A percentile compares a stretch with the other conserved stretches of the same genome.
These are phyloP conservation scores for Priocnemis perturbator DNA, from an alignment of 2,888 invertebrate species.

Conservation along the genomic window DNA sequence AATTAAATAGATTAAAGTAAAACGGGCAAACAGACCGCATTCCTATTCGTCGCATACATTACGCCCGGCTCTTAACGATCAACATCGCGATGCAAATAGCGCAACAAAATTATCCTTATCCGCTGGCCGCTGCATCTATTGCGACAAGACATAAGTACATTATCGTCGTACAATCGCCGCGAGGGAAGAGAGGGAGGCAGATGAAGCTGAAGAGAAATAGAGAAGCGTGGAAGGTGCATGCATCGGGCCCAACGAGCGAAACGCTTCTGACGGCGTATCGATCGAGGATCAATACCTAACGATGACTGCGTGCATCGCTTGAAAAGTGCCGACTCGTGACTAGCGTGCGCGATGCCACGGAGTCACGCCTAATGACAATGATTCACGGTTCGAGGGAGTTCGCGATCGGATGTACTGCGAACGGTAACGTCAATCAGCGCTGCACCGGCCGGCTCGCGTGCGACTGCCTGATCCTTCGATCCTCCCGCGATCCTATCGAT, in stretches of 20 bases:
- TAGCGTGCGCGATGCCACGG: slow-evolving; percentile 23
- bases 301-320: slow-evolving; percentile 15
- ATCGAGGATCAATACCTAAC: slow-evolving; percentile 28
- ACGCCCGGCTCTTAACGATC: too few relatives aligned
- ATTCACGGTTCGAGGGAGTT: slow-evolving; percentile 32
- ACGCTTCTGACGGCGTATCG: slow-evolving; percentile 2
- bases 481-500: slow-evolving; percentile 23
- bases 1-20: too few relatives aligned
- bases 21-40: too few relatives aligned
- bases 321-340: slow-evolving; percentile 30
- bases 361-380: slow-evolving; percentile 41
- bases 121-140: neutral
- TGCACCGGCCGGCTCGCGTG: slow-evolving; percentile 22
- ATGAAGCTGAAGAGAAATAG: too few relatives aligned
- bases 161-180: too few relatives aligned
- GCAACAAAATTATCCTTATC: slow-evolving; percentile 4
- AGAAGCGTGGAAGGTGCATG: too few relatives aligned
- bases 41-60: too few relatives aligned
- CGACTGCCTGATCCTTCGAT: slow-evolving; percentile 24
- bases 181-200: too few relatives aligned
- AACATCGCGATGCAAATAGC: too few relatives aligned
- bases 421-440: slow-evolving; percentile 20
- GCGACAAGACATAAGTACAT: too few relatives aligned
- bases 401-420: slow-evolving; percentile 21
- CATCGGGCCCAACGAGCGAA: neutral